These are phyloP conservation scores for Glossophaga mutica DNA, from an alignment of 2,797 vertebrate genomes.

Conservation along the genomic window DNA sequence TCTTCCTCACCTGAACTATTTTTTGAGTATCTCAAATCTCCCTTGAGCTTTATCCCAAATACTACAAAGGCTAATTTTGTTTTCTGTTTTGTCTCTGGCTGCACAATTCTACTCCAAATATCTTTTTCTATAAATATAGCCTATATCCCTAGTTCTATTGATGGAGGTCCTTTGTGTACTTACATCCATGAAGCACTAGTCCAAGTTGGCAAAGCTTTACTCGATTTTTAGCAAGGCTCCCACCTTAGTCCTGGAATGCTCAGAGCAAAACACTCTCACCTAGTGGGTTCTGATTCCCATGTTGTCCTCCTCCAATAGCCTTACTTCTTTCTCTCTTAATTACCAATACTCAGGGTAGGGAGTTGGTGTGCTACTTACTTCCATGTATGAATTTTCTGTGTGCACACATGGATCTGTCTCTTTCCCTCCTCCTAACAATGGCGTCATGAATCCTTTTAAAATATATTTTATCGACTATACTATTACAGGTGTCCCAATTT, in stretches of 20 bases:
- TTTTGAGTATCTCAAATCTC: slow-evolving; percentile 1
- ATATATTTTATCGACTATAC: too few relatives aligned
- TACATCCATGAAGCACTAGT: neutral
- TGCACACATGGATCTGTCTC: neutral
- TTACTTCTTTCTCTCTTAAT: neutral
- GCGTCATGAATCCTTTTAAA: too few relatives aligned
- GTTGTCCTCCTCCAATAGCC: neutral
- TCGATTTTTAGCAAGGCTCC: neutral
- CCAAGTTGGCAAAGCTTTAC: neutral
- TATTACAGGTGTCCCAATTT: too few relatives aligned
- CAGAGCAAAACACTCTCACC: neutral
- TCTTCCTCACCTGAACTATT: neutral
- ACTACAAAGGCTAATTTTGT: neutral
- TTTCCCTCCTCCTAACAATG: neutral
- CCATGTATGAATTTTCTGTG: neutral
- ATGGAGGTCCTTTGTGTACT: neutral
- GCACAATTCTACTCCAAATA: neutral
- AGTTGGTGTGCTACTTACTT: neutral
- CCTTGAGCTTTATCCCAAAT: neutral
- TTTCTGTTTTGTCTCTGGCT: neutral
- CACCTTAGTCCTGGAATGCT: too few relatives aligned
- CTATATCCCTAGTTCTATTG: neutral
- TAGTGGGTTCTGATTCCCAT: neutral
- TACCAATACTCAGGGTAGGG: neutral
- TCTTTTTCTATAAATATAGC: neutral